phyloP scores from a whole-genome alignment of 2,797 vertebrate species.

The Enteromius treurensis region DNA sequence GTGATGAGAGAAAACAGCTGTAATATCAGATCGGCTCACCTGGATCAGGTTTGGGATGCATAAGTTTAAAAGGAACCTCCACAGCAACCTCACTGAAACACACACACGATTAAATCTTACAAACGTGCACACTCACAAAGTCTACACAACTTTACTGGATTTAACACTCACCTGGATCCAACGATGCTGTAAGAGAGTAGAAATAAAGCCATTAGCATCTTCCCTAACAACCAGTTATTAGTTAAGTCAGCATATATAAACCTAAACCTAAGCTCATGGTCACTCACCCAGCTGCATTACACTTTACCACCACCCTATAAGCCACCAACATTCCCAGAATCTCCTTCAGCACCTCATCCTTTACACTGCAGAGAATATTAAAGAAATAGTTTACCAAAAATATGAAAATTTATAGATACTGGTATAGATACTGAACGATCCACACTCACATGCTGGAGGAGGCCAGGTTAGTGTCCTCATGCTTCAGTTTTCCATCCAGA shows the following conservation, averaged over 20 bases:
- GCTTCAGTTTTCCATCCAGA: slow-evolving; percentile 90
- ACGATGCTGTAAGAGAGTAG: slow-evolving; percentile 58
- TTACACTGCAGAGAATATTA: slow-evolving; percentile 71
- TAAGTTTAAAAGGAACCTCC: slow-evolving; percentile 90
- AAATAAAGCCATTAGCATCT: background rate
- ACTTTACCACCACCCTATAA: slow-evolving; percentile 88
- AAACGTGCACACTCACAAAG: background rate
- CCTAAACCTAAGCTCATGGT: background rate
- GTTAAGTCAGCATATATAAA: background rate
- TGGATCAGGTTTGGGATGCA: slow-evolving; percentile 88
- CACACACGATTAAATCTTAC: background rate
- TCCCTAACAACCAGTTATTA: too few species aligned
- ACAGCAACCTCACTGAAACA: slow-evolving; percentile 85
- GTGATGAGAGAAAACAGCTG: background rate
- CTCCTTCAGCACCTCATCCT: slow-evolving; percentile 86
- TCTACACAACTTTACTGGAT: background rate
- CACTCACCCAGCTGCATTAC: slow-evolving; percentile 88
- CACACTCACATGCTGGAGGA: slow-evolving; percentile 78
- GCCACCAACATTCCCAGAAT: slow-evolving; percentile 91
- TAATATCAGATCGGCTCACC: slow-evolving; percentile 68
- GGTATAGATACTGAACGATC: too few species aligned
- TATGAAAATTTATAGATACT: background rate
- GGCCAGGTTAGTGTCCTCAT: slow-evolving; percentile 93
- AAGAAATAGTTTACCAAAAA: background rate
- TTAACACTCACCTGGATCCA: slow-evolving; percentile 64